Conservation (phyloP, 2,888 invertebrate species). For the Phortica okadai region DNA sequence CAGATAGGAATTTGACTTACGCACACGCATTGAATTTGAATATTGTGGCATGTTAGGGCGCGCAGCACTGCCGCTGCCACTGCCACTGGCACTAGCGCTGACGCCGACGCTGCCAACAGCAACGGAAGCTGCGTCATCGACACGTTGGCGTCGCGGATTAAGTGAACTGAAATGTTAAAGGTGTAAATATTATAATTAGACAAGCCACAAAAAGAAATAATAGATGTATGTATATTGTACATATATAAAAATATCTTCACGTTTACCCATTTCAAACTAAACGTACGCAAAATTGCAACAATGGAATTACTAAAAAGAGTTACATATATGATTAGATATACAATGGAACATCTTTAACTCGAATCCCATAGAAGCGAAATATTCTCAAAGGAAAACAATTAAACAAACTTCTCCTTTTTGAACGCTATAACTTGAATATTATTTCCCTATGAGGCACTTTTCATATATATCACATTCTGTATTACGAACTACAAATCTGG, state of each 20-base stretch:
- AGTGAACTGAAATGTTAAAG: conserved; percentile 46
- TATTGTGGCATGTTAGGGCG: conserved; percentile 68
- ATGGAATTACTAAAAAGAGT: too few relatives aligned
- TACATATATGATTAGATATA: too few relatives aligned
- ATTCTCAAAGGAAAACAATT: too few relatives aligned
- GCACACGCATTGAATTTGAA: conserved; percentile 73
- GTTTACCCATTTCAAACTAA: too few relatives aligned
- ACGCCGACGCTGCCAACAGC: conserved; percentile 22
- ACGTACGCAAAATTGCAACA: too few relatives aligned
- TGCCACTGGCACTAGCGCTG: conserved; percentile 27
- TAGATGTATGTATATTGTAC: background rate
- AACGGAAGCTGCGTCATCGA: conserved; percentile 53
- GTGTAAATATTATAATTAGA: conserved; percentile 3
- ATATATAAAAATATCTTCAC: too few relatives aligned
- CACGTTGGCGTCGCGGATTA: conserved; percentile 61
- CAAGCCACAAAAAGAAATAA: background rate
- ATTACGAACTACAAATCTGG: too few relatives aligned
- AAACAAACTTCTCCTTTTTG: background rate
- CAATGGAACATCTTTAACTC: too few relatives aligned
- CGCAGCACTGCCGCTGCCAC: conserved; percentile 35
- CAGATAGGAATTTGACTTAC: conserved; percentile 71
- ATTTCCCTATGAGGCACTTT: too few relatives aligned
- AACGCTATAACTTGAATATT: background rate
- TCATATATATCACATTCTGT: too few relatives aligned
- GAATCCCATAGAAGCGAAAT: too few relatives aligned